A percentile compares a stretch with the other conserved stretches of the same genome.
These are phyloP conservation scores for Ichneumon xanthorius DNA, from an alignment of 2,888 invertebrate genomes.

Conservation along the genomic window DNA sequence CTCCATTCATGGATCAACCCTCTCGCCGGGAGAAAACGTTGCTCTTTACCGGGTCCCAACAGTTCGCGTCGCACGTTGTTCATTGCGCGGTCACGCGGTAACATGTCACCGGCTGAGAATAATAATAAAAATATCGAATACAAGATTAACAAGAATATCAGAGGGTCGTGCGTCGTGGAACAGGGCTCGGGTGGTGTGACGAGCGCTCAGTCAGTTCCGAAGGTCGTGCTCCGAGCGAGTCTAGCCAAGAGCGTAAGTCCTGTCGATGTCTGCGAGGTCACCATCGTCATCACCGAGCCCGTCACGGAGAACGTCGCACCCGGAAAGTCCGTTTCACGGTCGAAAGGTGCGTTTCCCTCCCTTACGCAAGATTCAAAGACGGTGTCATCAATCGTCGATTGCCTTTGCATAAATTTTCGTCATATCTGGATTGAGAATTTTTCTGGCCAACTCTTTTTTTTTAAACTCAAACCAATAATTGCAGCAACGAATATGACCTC, in stretches of 20 bases:
- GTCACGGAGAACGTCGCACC: slow-evolving; percentile 64
- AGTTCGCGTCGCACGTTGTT: slow-evolving; percentile 76
- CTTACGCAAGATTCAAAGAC: background rate
- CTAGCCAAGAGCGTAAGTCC: slow-evolving; percentile 69
- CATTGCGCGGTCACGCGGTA: slow-evolving; percentile 61
- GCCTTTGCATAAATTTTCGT: slow-evolving; percentile 23
- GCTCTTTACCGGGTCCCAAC: slow-evolving; percentile 71
- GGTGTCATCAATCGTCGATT: background rate
- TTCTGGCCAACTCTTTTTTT: background rate
- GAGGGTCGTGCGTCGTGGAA: slow-evolving; percentile 52
- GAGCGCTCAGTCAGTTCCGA: slow-evolving; percentile 35
- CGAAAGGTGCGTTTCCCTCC: slow-evolving; percentile 76
- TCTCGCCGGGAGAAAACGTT: slow-evolving; percentile 72
- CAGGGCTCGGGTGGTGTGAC: slow-evolving; percentile 11
- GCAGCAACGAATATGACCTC: background rate
- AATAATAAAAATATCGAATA: slow-evolving; percentile 44
- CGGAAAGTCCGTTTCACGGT: slow-evolving; percentile 61
- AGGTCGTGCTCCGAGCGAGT: slow-evolving; percentile 49
- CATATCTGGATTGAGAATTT: slow-evolving; percentile 4
- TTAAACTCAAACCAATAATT: background rate
- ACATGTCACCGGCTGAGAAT: slow-evolving; percentile 58
- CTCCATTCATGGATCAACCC: slow-evolving; percentile 79
- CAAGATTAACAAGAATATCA: slow-evolving; percentile 20
- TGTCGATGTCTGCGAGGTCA: slow-evolving; percentile 75
- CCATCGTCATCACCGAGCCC: slow-evolving; percentile 73